Conservation (phyloP, 1,140 invertebrate species). For the Macrobrachium rosenbergii region DNA sequence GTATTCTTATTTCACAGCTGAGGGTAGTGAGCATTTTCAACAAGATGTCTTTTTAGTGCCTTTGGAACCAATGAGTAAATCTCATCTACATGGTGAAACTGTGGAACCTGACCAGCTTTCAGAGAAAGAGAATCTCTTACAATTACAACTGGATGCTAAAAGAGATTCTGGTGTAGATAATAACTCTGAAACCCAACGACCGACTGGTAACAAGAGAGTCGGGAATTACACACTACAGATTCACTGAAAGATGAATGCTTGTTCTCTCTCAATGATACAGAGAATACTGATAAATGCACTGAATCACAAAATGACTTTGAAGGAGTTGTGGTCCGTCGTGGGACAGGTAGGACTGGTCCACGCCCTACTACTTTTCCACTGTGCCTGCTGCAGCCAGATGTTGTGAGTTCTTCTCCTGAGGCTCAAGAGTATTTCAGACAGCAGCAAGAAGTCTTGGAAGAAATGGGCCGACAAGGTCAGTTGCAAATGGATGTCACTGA, state of each 20-base stretch:
- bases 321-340: constrained; percentile 47
- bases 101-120: no score
- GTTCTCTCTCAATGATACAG: neutral
- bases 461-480: constrained; percentile 53
- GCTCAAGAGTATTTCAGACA: constrained; percentile 62
- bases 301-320: constrained; percentile 17
- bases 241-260: constrained; percentile 11
- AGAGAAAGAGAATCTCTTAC: no score
- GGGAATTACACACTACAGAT: neutral
- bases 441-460: constrained; percentile 63
- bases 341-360: constrained; percentile 36
- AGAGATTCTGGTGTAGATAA: neutral
- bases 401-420: constrained; percentile 54
- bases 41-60: constrained; percentile 38
- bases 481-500: constrained; percentile 53
- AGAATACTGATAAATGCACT: neutral
- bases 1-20: constrained; percentile 52
- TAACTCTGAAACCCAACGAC: neutral
- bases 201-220: constrained; percentile 13
- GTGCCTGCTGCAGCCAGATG: constrained; percentile 61
- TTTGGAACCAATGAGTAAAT: no score
- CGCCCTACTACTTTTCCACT: constrained; percentile 62
- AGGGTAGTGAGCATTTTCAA: constrained; percentile 47
- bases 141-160: neutral
- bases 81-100: no score